Evolutionary conservation across 64 coral and sea anemone species (phyloP).

Genomic region (Stylophora pistillata): DNA sequence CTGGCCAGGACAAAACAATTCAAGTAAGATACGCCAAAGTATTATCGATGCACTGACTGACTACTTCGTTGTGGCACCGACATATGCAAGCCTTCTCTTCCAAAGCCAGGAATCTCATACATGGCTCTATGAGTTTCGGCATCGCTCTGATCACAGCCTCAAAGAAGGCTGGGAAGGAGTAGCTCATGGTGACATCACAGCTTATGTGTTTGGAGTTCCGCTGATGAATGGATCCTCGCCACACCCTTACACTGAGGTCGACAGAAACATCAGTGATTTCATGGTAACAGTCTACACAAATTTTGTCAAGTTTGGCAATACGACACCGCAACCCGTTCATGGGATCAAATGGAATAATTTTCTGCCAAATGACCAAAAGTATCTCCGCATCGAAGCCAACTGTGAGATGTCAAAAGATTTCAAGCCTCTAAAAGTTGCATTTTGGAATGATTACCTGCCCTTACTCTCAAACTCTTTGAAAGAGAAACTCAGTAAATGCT

Average conservation of each 20-base stretch:
- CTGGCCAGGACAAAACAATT: slow-evolving; percentile 57
- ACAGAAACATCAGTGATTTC: slow-evolving; percentile 71
- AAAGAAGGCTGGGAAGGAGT: slow-evolving; percentile 56
- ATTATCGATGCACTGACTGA: slow-evolving; percentile 71
- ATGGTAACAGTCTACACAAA: slow-evolving; percentile 72
- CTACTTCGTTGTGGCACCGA: slow-evolving; percentile 74
- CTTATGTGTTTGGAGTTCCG: slow-evolving; percentile 84
- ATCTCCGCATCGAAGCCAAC: slow-evolving; percentile 50
- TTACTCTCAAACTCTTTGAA: slow-evolving; percentile 36
- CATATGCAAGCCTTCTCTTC: slow-evolving; percentile 57
- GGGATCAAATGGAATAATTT: slow-evolving; percentile 59
- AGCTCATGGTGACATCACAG: slow-evolving; percentile 63
- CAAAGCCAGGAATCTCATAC: slow-evolving; percentile 50
- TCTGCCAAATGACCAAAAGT: slow-evolving; percentile 10
- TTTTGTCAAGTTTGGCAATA: slow-evolving; percentile 81
- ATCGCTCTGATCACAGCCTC: slow-evolving; percentile 43
- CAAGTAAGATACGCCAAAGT: slow-evolving; percentile 63
- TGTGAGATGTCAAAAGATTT: slow-evolving; percentile 55
- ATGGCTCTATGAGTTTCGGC: slow-evolving; percentile 77
- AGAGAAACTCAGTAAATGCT: not conserved
- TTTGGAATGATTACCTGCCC: slow-evolving; percentile 85
- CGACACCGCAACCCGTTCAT: slow-evolving; percentile 34
- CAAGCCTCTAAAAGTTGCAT: slow-evolving; percentile 75
- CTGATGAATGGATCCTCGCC: slow-evolving; percentile 38
- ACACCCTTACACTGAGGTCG: slow-evolving; percentile 54